Conservation (phyloP, 2,797 vertebrate genomes). For the Microhierax caerulescens region DNA sequence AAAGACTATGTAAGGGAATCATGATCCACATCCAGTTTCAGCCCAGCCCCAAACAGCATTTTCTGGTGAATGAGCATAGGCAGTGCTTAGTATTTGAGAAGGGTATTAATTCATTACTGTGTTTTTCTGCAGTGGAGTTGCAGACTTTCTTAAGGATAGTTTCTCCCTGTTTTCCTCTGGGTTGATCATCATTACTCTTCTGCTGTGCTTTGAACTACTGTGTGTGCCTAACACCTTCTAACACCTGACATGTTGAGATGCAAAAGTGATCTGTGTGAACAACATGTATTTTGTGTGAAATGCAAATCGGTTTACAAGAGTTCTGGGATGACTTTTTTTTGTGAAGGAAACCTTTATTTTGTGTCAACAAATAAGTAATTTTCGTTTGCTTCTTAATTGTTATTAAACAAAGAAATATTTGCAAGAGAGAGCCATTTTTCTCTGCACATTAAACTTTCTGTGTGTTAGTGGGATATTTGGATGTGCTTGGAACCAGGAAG, state of each 20-base stretch:
- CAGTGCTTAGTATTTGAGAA: background rate
- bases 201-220: background rate
- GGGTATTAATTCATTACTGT: background rate
- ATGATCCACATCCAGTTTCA: background rate
- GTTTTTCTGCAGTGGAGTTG: background rate
- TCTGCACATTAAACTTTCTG: background rate
- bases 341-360: background rate
- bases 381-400: background rate
- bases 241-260: background rate
- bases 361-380: background rate
- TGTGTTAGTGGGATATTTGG: background rate
- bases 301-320: background rate
- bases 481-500: background rate
- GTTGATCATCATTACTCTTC: background rate
- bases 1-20: background rate
- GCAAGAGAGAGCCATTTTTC: background rate
- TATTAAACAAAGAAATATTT: background rate
- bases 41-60: background rate
- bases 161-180: background rate
- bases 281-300: background rate
- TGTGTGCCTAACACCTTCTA: background rate
- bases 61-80: background rate
- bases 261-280: background rate
- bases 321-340: background rate
- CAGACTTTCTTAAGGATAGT: slow-evolving; percentile 21